These are phyloP conservation scores for Cosmopolites sordidus DNA, from an alignment of 2,888 invertebrate species.

Conservation along the genomic window DNA sequence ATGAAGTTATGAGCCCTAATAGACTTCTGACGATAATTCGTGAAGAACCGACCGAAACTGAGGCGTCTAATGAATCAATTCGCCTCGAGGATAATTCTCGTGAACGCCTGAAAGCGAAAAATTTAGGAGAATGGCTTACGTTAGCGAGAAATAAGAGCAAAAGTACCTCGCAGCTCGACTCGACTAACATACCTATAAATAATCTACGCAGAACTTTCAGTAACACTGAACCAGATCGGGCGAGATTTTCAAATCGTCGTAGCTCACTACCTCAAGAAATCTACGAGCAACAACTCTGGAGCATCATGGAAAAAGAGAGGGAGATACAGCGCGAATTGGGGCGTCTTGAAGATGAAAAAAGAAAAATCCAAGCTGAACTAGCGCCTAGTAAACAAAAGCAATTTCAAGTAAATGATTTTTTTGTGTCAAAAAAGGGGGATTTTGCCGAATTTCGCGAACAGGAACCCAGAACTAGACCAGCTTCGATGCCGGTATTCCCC, in stretches of 20 bases:
- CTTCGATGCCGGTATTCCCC: conserved; percentile 49
- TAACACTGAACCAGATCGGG: conserved; percentile 14
- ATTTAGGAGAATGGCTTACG: conserved; percentile 52
- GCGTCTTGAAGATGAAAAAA: conserved; percentile 58
- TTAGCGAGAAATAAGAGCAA: conserved; percentile 47
- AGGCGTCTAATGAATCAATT: conserved; percentile 24
- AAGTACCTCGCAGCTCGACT: conserved; percentile 35
- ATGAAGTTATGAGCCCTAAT: conserved; percentile 38
- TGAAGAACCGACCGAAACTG: conserved; percentile 40
- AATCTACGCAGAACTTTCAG: conserved; percentile 26
- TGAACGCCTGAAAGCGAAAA: conserved; percentile 42
- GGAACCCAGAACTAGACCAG: conserved; percentile 29
- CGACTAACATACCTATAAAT: conserved; percentile 32
- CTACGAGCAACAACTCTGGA: conserved; percentile 61
- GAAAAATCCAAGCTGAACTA: conserved; percentile 40
- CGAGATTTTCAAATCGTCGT: conserved; percentile 33
- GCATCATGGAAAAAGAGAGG: conserved; percentile 63
- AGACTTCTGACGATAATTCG: conserved; percentile 61
- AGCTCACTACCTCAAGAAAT: conserved; percentile 63
- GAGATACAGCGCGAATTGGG: conserved; percentile 64
- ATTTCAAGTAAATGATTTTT: conserved; percentile 50
- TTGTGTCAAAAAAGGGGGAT: conserved; percentile 50
- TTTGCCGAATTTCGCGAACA: conserved; percentile 40
- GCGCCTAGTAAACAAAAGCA: conserved; percentile 44
- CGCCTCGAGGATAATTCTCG: conserved; percentile 23